Conservation (phyloP, 1,140 invertebrate genomes). For the Oncopeltus fasciatus region DNA sequence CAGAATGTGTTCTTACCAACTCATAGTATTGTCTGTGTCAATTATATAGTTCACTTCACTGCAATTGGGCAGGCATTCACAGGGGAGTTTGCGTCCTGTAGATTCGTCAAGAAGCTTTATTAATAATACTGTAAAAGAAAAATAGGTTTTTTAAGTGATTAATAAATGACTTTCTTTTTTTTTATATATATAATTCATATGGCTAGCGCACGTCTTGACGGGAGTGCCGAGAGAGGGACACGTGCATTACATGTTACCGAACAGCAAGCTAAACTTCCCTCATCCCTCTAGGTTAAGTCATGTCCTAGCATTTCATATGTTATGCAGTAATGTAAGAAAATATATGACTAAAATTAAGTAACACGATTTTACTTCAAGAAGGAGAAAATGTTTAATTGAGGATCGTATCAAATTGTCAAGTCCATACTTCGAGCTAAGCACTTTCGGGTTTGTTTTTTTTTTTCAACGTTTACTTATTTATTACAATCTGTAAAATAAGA, state of each 20-base stretch:
- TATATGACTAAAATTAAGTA: too few relatives aligned
- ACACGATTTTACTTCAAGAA: too few relatives aligned
- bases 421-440: too few relatives aligned
- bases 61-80: constrained; percentile 43
- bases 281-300: neutral
- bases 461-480: too few relatives aligned
- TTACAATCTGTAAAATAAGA: too few relatives aligned
- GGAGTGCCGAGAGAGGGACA: neutral
- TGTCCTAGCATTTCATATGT: neutral
- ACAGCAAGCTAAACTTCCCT: too few relatives aligned
- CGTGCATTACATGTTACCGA: neutral
- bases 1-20: too few relatives aligned
- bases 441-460: too few relatives aligned
- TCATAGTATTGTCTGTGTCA: constrained; percentile 20
- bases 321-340: too few relatives aligned
- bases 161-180: neutral
- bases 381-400: too few relatives aligned
- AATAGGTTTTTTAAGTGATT: neutral
- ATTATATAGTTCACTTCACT: constrained; percentile 44
- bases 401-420: too few relatives aligned
- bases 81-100: constrained; percentile 28
- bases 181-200: neutral
- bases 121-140: neutral
- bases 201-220: neutral
- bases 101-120: neutral